Evolutionary conservation across 2,888 invertebrate species (phyloP), one percentile per base, ranked within the genome.

Genomic region (Hirudinaria manillensis): DNA sequence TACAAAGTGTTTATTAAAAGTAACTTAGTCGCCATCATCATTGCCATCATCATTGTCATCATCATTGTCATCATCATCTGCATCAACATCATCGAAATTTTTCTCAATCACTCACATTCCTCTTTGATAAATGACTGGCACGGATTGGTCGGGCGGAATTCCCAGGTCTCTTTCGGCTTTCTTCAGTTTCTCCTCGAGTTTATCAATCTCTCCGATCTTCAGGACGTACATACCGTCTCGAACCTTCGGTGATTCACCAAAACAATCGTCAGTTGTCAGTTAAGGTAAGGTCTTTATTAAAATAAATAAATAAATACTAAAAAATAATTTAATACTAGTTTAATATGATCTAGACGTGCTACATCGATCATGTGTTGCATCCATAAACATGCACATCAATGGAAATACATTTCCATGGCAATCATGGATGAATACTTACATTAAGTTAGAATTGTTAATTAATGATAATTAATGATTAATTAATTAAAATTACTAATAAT

Each of bases 141-240:
- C 90, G 32, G 92, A 85, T 72, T 85, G 83, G 87, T 91, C 93
- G 83, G 91, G 90, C 81, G 88, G 88, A 70, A 96, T 91, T 21
- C 93, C 93, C 56, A 96, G 86, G 56, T 88, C 89, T 74, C 89
- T 87, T 85, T 98, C 97, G 0, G 91, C 91, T 80, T 91, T 90
- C 45, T 96, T 88, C 38, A 98, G 86, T 86, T 94, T 94, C 81
- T 92, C 91, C 85, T 98, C 97, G 85, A 97, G 93, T 79, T 91
- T 90, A 74, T 77, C 72, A n/a, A 81, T 76, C 66, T 82, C 81
- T 29, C 79, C 77, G 36, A 65, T 61, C 38, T 65, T 73, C n/a
- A 73, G 61, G 13, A 65, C 7, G 36, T 36, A 73, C 34, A 36
- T 24, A 7, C 56, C 34, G 21, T 73, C 55, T 24, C 51, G 2